Base-by-base conservation (phyloP, 2,113 vertebrate genomes). In the Lasiurus cinereus region DNA sequence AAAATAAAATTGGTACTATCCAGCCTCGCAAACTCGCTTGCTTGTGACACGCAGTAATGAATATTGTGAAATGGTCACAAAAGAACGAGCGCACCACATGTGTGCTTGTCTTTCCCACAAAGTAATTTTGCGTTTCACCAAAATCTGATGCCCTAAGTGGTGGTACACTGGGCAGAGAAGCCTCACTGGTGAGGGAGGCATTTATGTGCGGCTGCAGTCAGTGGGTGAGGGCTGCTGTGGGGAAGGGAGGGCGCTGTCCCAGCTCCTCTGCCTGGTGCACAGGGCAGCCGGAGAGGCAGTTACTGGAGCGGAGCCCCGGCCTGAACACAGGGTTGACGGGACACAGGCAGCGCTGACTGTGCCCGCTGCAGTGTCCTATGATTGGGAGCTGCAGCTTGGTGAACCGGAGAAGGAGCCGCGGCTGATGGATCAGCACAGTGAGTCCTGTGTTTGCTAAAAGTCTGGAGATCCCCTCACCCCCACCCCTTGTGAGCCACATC, bases 41-140 rank as follows among this genome's bases (percentile, higher is more conserved):
- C 84, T 82, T 70, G 3, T 70, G 82, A 93, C 88, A 84, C 43
- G 39, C 24, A 7, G 6, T 52, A 90, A 76, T 39, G 22, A 22
- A 56, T 59, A 84, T 2, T 43, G 31, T n/a, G 33, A 90, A 69
- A 78, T 36, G 15, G 15, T 0, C 56, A 31, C 46, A 73, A 52
- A 80, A 36, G 16, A 72, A 66, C 19, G 64, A 29, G 5, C 0
- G 0, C 12, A 16, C 33, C 43, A n/a, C 43, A 11, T 29, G 7
- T 6, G 46, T 19, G 12, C 21, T 36, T 77, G 43, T 48, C 16
- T 54, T 56, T 11, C 29, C 22, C 19, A 73, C 22, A 52, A 39
- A 69, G 18, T n/a, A 33, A 33, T 80, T 92, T n/a, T 87, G 36
- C 90, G 12, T 90, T 92, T 90, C 46, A 80, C 82, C 50, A 62